Evolutionary conservation across 2,888 invertebrate genomes (phyloP), one percentile per base, ranked within the genome.

Genomic region (Coremacera marginata): DNA sequence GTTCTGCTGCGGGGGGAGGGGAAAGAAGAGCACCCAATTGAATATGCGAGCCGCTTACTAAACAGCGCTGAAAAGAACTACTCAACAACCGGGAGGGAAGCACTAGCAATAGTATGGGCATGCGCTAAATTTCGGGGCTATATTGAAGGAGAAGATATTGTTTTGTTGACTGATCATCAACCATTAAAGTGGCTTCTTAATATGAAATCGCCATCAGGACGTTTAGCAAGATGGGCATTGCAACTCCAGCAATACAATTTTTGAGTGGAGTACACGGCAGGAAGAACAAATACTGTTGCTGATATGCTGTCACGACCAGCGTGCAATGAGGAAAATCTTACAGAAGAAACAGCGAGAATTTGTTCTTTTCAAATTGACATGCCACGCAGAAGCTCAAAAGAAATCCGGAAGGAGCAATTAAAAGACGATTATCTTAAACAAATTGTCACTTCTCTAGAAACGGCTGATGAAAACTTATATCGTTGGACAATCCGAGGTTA

Each of bases 141-240:
- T 31, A 31, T 31, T 5, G 31, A 31, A 31, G 31, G 31, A 31
- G 31, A 31, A 5, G 31, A 31, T 31, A 31, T 31, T 31, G n/a
- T 22, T 14, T 55, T 55, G 19, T 90, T 79, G 11, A 79, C 88
- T 88, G 80, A 88, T 44, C 77, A 80, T 44, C 63, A 75, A 72
- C 72, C 90, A 0, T 82, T 91, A 49, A 88, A 89, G 84, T 91
- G 90, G 89, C 79, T 91, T 7, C 79, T 89, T 78, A 81, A 83
- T 0, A 52, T 89, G 5, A 89, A 89, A 77, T 84, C 89, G 8
- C 87, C 88, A 0, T 83, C 85, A n/a, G 89, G 89, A 14, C 77
- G 90, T 49, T 79, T 91, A 0, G 88, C 87, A 0, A 79, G 90
- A 55, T 91, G 90, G 91, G 87, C 88, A 0, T 63, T 90, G 9